These are phyloP conservation scores for Dendrocopos noguchii DNA, from an alignment of 2,113 vertebrate genomes.

Conservation along the genomic window DNA sequence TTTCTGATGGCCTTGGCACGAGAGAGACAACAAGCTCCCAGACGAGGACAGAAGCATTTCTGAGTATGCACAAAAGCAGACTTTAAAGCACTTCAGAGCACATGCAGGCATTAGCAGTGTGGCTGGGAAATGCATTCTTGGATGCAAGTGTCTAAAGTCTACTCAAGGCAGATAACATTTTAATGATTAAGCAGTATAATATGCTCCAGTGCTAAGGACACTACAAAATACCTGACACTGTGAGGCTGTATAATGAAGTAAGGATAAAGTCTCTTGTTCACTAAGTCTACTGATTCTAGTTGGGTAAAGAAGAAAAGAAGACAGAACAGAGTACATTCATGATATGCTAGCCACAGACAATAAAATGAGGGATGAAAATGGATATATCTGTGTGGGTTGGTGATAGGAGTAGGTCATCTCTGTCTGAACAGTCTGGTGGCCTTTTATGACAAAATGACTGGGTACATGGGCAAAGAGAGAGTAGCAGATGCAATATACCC, in stretches of 20 bases:
- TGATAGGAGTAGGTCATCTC: background rate
- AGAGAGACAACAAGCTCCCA: background rate
- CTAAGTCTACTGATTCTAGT: background rate
- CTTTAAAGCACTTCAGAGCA: background rate
- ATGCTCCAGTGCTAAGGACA: background rate
- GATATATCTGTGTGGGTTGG: background rate
- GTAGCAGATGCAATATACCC: background rate
- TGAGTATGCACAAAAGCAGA: background rate
- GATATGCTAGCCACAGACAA: background rate
- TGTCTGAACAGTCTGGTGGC: background rate
- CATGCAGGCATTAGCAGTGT: background rate
- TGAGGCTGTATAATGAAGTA: background rate
- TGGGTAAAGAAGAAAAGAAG: background rate
- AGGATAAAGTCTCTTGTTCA: background rate
- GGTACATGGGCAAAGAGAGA: background rate
- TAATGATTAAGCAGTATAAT: background rate
- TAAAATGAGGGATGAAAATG: background rate
- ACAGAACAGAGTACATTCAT: background rate
- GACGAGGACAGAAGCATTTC: background rate
- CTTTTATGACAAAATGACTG: too few relatives aligned
- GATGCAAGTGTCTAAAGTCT: background rate
- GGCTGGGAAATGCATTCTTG: background rate
- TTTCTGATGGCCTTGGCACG: background rate
- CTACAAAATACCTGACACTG: background rate
- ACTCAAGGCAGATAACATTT: background rate